phyloP scores from a whole-genome alignment of 2,888 invertebrate genomes.

The Plagiodera versicolora region DNA sequence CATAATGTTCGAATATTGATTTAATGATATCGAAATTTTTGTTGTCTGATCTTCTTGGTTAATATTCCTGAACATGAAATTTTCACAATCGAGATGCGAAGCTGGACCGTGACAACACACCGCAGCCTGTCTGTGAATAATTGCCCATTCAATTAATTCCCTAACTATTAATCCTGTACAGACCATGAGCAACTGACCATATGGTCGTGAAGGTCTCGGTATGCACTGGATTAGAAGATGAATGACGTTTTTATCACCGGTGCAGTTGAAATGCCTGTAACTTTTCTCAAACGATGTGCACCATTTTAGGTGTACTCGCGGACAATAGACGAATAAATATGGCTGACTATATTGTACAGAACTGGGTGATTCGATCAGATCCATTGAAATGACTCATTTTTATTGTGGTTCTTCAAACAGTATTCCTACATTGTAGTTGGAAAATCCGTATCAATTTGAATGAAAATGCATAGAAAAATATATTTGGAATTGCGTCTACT shows the following conservation, averaged over 20 bases:
- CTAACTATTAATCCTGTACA: not conserved
- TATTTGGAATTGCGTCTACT: too few species aligned
- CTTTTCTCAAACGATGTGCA: conserved; percentile 16
- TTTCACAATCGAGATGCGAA: too few species aligned
- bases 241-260: conserved; percentile 23
- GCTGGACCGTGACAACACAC: too few species aligned
- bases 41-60: too few species aligned
- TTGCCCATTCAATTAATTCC: conserved; percentile 7
- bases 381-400: conserved; percentile 2
- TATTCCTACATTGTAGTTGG: too few species aligned
- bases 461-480: too few species aligned
- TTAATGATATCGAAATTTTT: too few species aligned
- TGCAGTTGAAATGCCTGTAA: conserved; percentile 24
- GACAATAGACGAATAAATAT: conserved; percentile 34
- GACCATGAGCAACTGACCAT: conserved; percentile 18
- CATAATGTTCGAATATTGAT: too few species aligned
- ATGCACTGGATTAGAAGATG: conserved; percentile 19
- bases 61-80: too few species aligned
- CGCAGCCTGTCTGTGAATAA: conserved; percentile 1
- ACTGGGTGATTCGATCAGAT: not conserved
- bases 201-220: conserved; percentile 20
- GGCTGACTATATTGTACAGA: conserved; percentile 15
- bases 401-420: too few species aligned
- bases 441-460: too few species aligned
- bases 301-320: conserved; percentile 35